Conservation (phyloP, 2,113 vertebrate genomes). For the Lethenteron reissneri region DNA sequence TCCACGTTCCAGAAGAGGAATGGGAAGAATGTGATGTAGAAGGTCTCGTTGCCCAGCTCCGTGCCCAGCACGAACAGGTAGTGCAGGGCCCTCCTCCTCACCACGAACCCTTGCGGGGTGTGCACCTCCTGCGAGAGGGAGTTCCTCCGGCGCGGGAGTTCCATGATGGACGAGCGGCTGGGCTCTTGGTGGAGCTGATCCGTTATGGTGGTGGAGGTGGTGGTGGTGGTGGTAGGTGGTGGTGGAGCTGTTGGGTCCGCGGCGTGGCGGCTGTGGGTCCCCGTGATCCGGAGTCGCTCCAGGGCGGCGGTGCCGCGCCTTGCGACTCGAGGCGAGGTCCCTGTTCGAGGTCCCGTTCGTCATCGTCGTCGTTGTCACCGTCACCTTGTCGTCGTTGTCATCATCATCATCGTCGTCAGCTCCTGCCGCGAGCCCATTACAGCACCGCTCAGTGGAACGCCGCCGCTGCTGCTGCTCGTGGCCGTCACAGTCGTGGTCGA, state of each 20-base stretch:
- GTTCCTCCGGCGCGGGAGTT: conserved; percentile 36
- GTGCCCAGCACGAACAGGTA: conserved; percentile 74
- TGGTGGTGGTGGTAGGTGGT: too few species aligned
- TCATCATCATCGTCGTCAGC: neutral
- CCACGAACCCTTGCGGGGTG: conserved; percentile 40
- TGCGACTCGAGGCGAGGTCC: too few species aligned
- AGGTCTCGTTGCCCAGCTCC: conserved; percentile 80
- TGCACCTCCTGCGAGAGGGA: conserved; percentile 48
- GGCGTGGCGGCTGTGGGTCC: too few species aligned
- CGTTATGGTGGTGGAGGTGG: too few species aligned
- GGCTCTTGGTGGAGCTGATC: neutral
- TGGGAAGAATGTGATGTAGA: conserved; percentile 79
- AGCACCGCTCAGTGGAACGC: neutral
- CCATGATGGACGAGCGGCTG: too few species aligned
- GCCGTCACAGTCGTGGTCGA: neutral
- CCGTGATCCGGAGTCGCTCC: neutral
- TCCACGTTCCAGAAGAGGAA: conserved; percentile 82
- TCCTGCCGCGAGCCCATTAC: neutral
- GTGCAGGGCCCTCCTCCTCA: conserved; percentile 44
- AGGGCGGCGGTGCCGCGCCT: neutral
- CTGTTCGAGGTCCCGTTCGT: too few species aligned
- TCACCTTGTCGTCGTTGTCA: too few species aligned
- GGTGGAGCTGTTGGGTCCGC: neutral
- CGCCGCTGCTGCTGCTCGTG: neutral
- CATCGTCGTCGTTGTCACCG: too few species aligned